Percentiles rank a stretch among this genome's conserved stretches.
phyloP scores from a whole-genome alignment of 2,113 vertebrate genomes.

The Etheostoma cragini region DNA sequence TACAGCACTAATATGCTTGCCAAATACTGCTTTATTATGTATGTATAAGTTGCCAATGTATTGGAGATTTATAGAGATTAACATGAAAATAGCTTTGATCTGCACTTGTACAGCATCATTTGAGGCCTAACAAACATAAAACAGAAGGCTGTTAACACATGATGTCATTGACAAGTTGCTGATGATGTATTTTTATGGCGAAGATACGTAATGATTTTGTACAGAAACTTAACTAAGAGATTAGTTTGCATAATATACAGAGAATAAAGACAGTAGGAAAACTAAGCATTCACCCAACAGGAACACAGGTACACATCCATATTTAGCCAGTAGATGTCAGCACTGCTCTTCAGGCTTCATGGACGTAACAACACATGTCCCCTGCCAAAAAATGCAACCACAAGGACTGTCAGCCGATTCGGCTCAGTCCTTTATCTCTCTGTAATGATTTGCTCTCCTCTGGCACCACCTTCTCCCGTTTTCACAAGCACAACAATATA shows the following conservation, averaged over 20 bases:
- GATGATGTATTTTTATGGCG: neutral
- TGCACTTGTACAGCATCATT: neutral
- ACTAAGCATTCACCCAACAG: neutral
- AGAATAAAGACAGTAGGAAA: neutral
- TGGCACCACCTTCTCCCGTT: slow-evolving; percentile 30
- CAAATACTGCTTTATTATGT: neutral
- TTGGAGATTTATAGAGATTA: neutral
- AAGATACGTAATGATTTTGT: neutral
- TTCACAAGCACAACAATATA: slow-evolving; percentile 35
- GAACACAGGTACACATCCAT: neutral
- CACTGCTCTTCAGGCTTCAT: slow-evolving; percentile 25
- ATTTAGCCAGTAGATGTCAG: slow-evolving; percentile 71
- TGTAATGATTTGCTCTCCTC: slow-evolving; percentile 54
- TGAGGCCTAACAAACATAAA: neutral
- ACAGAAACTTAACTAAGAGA: neutral
- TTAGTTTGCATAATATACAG: neutral
- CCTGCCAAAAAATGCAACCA: slow-evolving; percentile 69
- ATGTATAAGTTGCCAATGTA: neutral
- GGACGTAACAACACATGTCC: neutral
- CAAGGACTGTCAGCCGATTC: slow-evolving; percentile 66
- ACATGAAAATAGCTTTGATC: neutral
- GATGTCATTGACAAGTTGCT: neutral
- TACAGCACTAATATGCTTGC: rapidly evolving
- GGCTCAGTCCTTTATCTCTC: slow-evolving; percentile 46
- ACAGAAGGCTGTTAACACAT: neutral